Evolutionary conservation across 1,140 invertebrate genomes (phyloP).

Genomic region (Papilio polytes): DNA sequence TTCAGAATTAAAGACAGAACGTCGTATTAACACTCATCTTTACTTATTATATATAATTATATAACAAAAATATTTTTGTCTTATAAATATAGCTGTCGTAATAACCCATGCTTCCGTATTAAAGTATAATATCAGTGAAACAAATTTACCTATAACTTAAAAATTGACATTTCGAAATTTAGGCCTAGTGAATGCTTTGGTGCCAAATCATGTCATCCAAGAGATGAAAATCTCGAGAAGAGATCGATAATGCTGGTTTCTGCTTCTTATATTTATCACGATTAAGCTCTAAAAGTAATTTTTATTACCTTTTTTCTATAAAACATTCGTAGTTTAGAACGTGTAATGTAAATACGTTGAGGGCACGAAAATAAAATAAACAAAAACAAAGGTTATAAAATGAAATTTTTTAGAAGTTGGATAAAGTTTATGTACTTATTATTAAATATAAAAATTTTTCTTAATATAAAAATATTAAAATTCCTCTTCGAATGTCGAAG

Average conservation of each 20-base stretch:
- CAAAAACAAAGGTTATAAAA: background rate
- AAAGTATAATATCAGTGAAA: background rate
- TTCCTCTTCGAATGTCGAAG: no score
- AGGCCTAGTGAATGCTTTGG: slow-evolving; percentile 17
- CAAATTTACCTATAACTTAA: background rate
- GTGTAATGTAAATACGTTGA: background rate
- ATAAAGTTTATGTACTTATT: background rate
- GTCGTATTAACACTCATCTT: slow-evolving; percentile 14
- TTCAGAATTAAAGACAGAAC: background rate
- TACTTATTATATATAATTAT: slow-evolving; percentile 28
- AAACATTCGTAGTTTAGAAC: background rate
- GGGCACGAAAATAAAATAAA: background rate
- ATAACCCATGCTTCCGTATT: background rate
- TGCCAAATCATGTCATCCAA: slow-evolving; percentile 4
- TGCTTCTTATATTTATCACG: background rate
- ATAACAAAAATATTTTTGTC: slow-evolving; percentile 27
- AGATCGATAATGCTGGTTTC: slow-evolving; percentile 10
- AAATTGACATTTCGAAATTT: slow-evolving; percentile 2
- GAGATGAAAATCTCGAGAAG: slow-evolving; percentile 21
- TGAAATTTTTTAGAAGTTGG: background rate
- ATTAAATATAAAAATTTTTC: no score
- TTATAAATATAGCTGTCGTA: background rate
- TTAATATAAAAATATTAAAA: no score
- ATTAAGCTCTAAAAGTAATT: background rate
- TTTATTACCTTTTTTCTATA: background rate